Evolutionary conservation across 2,888 invertebrate species (phyloP), one percentile per base, ranked within the genome.

Genomic region (Pyrrhosoma nymphula): DNA sequence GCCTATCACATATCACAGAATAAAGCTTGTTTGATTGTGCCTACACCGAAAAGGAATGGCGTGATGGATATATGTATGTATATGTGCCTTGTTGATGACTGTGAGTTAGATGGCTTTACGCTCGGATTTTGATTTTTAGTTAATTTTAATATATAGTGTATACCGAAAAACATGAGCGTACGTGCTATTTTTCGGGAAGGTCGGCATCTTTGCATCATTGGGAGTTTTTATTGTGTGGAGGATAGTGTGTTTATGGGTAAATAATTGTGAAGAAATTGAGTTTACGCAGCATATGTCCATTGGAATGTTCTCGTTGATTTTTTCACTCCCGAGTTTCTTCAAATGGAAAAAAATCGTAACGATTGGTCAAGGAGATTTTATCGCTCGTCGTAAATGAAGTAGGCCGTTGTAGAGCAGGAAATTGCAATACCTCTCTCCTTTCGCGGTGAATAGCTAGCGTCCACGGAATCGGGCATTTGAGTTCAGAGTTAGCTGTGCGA

Each of bases 321-420:
- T 2, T 35, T 23, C 69, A 0, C 69, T 69, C 69, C 69, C 10
- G 6, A 23, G 69, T n/a, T 69, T 30, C 30, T 82, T 3, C 6
- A 14, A 30, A 82, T 82, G 14, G 82, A 16, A 35, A 82, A 82
- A 82, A 82, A 82, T 82, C 14, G 30, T 30, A 82, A 35, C 14
- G 16, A 8, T 35, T 35, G 30, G 30, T 82, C 82, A 35, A 82
- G 82, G 82, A 82, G 35, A 82, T 82, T 82, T 82, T 35, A 82
- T 82, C 82, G 82, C 82, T 82, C 4, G 82, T 82, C 82, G 82
- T n/a, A 69, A 35, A 82, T 82, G 35, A 35, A 82, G 82, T 82
- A 82, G 82, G 82, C 30, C 82, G 30, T 82, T 82, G 82, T 35
- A 35, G 30, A 82, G 35, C 82, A 82, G 82, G 82, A 82, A 82